Evolutionary conservation across 2,888 invertebrate genomes (phyloP).

Genomic region (Rosalia funebris): DNA sequence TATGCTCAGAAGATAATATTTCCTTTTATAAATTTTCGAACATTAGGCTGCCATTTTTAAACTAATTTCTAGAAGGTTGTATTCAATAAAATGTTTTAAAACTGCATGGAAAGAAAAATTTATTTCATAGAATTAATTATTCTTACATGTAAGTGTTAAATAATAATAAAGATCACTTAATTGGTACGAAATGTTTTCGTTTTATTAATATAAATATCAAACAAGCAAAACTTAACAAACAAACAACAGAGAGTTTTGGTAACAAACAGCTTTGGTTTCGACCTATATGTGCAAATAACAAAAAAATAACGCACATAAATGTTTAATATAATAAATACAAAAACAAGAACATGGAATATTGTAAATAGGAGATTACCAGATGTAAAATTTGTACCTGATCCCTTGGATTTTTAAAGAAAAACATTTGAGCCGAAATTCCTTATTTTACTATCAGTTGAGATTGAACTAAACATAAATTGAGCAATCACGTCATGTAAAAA

Average conservation of each 20-base stretch:
- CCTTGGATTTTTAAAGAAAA: constrained; percentile 10
- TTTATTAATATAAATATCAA: constrained; percentile 1
- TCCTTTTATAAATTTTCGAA: constrained; percentile 48
- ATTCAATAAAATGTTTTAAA: constrained; percentile 4
- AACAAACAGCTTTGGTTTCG: constrained; percentile 21
- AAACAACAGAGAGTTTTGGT: constrained; percentile 10
- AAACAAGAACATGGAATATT: constrained; percentile 7
- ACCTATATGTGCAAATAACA: constrained; percentile 6
- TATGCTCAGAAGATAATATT: constrained; percentile 46
- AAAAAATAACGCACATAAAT: constrained; percentile 18
- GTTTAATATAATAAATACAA: constrained; percentile 15
- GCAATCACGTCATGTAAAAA: too few relatives aligned
- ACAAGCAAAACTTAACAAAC: constrained; percentile 22
- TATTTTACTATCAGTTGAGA: not conserved
- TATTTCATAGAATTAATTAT: not conserved
- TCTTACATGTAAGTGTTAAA: not conserved
- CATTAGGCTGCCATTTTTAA: constrained; percentile 44
- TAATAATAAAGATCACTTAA: not conserved
- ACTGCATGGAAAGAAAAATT: not conserved
- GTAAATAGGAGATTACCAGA: constrained; percentile 11
- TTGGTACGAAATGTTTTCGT: not conserved
- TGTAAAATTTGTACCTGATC: constrained; percentile 14
- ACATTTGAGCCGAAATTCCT: too few relatives aligned
- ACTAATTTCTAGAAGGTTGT: not conserved
- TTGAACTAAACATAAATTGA: not conserved